Conservation (phyloP, 1,140 invertebrate genomes). For the Idris sp. region DNA sequence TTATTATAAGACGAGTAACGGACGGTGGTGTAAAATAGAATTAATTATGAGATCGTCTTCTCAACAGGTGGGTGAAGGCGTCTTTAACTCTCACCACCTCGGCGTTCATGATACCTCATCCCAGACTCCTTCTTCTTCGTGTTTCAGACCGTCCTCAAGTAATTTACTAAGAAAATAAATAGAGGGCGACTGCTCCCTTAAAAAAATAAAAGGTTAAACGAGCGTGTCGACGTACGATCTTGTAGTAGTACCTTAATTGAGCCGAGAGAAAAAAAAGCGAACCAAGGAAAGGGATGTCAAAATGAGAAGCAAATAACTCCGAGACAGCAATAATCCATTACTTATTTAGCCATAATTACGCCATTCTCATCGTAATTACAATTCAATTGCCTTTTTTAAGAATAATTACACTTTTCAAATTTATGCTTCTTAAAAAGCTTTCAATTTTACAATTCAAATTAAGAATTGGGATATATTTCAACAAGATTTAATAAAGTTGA, state of each 20-base stretch:
- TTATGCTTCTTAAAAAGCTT: too few relatives aligned
- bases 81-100: conserved; percentile 72
- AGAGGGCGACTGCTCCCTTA: conserved; percentile 66
- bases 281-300: conserved; percentile 43
- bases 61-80: conserved; percentile 77
- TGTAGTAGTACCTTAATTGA: conserved; percentile 68
- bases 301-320: conserved; percentile 49
- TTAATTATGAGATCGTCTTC: conserved; percentile 77
- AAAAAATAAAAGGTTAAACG: conserved; percentile 70
- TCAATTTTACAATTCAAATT: too few relatives aligned
- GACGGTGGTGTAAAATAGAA: conserved; percentile 76
- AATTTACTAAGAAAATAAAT: conserved; percentile 77
- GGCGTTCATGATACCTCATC: conserved; percentile 50
- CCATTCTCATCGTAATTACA: background rate
- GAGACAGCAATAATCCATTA: conserved; percentile 31
- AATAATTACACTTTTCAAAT: too few relatives aligned
- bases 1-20: conserved; percentile 58
- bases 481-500: too few relatives aligned
- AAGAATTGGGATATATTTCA: too few relatives aligned
- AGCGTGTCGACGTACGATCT: conserved; percentile 67
- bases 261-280: conserved; percentile 50
- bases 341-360: conserved; percentile 5
- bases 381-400: background rate
- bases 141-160: conserved; percentile 71
- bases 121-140: conserved; percentile 62